A percentile compares a stretch with the other conserved stretches of the same genome.
Conservation (phyloP, 2,113 vertebrate species). For the Alces alces region DNA sequence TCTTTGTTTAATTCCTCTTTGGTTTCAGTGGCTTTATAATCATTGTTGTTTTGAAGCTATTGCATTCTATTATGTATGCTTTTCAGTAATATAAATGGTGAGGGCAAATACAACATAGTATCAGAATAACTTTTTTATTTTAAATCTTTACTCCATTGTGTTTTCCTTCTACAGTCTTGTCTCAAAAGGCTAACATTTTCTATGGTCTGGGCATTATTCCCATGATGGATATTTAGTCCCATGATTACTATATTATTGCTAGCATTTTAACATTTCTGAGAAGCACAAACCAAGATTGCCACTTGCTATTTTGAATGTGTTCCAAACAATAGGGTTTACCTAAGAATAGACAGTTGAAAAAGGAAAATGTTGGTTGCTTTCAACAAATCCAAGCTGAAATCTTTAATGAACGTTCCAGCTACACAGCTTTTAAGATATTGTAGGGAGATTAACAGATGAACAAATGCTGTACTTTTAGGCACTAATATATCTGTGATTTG, state of each 20-base stretch:
- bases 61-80: neutral
- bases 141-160: slow-evolving; percentile 17
- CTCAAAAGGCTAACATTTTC: slow-evolving; percentile 39
- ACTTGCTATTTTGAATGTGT: slow-evolving; percentile 24
- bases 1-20: slow-evolving; percentile 40
- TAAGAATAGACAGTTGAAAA: slow-evolving; percentile 37
- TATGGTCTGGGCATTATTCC: slow-evolving; percentile 54
- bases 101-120: slow-evolving; percentile 44
- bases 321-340: neutral
- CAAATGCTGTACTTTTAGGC: neutral
- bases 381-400: neutral
- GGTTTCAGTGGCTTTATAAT: slow-evolving; percentile 11
- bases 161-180: slow-evolving; percentile 34
- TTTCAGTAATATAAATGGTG: slow-evolving; percentile 46
- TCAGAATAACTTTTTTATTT: slow-evolving; percentile 49
- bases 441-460: neutral
- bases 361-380: slow-evolving; percentile 7
- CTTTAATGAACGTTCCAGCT: neutral
- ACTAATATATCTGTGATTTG: neutral
- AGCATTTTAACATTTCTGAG: slow-evolving; percentile 57
- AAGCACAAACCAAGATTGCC: slow-evolving; percentile 41
- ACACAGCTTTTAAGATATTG: neutral
- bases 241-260: slow-evolving; percentile 45
- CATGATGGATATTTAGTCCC: neutral
- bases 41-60: slow-evolving; percentile 4